These are phyloP conservation scores for Anhinga rufa DNA, from an alignment of 2,113 vertebrate genomes.

Conservation along the genomic window DNA sequence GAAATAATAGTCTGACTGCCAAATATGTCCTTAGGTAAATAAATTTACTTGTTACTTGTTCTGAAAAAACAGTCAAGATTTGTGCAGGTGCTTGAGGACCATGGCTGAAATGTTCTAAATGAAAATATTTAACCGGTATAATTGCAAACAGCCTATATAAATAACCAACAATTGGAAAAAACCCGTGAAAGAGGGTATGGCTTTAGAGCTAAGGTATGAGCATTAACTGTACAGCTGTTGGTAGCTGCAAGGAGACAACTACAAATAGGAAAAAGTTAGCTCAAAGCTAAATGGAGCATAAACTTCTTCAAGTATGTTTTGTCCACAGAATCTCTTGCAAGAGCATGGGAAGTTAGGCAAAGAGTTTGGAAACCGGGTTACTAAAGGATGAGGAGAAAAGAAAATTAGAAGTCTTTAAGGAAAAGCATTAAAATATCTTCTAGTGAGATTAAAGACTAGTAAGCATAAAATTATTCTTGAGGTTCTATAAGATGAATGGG, in stretches of 20 bases:
- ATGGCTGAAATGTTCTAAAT: neutral
- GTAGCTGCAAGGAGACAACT: neutral
- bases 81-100: neutral
- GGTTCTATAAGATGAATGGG: neutral
- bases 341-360: neutral
- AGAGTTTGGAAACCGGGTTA: neutral
- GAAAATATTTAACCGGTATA: neutral
- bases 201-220: neutral
- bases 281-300: neutral
- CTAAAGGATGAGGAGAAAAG: neutral
- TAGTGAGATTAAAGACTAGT: neutral
- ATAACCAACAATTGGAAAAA: neutral
- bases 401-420: neutral
- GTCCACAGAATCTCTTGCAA: neutral
- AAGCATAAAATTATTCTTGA: neutral
- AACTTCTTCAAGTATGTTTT: neutral
- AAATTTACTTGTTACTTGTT: neutral
- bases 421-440: neutral
- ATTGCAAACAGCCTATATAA: neutral
- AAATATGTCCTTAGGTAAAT: neutral
- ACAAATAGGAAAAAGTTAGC: neutral
- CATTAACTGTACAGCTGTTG: neutral
- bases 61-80: neutral
- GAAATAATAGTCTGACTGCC: neutral
- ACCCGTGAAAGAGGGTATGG: neutral